phyloP scores from a whole-genome alignment of 2,797 vertebrate species.

The Sciaenops ocellatus region DNA sequence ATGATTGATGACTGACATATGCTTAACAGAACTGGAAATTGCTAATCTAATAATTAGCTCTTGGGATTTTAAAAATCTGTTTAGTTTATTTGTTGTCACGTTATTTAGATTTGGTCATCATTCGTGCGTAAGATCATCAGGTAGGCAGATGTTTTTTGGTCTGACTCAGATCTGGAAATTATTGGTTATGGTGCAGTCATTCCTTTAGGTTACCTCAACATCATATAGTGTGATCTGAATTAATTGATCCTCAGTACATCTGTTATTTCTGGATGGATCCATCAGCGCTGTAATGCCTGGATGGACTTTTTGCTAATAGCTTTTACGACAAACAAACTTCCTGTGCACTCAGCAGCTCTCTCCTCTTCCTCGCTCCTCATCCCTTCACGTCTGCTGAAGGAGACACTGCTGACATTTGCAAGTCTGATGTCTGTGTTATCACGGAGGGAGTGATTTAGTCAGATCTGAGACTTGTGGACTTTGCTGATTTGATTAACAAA shows the following conservation, averaged over 20 bases:
- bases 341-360: slow-evolving; percentile 66
- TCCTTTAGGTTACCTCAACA: not conserved
- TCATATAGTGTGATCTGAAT: not conserved
- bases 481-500: slow-evolving; percentile 67
- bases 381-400: slow-evolving; percentile 47
- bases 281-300: slow-evolving; percentile 58
- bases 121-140: not conserved
- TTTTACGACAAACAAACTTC: slow-evolving; percentile 58
- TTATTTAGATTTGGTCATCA: not conserved
- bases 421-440: slow-evolving; percentile 60
- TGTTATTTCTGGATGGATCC: slow-evolving; percentile 54
- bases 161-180: not conserved
- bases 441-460: slow-evolving; percentile 34
- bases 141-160: not conserved
- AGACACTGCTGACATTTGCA: slow-evolving; percentile 75
- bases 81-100: not conserved
- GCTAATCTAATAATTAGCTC: not conserved
- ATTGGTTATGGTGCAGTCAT: not conserved
- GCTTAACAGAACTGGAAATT: not conserved
- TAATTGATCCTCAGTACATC: not conserved
- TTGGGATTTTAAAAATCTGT: not conserved
- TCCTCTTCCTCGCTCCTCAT: slow-evolving; percentile 31
- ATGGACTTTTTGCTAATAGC: slow-evolving; percentile 57
- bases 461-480: slow-evolving; percentile 31
- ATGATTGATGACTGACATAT: not conserved